Evolutionary conservation across 2,113 vertebrate species (phyloP).

Genomic region (Carassius gibelio): DNA sequence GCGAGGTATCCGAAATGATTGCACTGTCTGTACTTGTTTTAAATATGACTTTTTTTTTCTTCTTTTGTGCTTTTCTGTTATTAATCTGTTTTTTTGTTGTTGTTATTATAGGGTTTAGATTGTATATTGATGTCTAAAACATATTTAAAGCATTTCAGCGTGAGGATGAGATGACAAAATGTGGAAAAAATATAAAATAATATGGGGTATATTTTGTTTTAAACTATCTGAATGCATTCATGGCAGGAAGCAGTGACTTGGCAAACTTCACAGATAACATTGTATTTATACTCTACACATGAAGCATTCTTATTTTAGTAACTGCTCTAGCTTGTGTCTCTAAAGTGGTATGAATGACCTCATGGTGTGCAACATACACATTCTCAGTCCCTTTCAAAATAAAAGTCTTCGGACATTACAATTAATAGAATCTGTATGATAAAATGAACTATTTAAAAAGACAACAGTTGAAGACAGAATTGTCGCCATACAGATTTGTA

Average conservation of each 20-base stretch:
- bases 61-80: too few relatives aligned
- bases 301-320: neutral
- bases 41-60: too few relatives aligned
- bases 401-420: neutral
- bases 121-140: neutral
- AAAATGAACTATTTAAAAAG: neutral
- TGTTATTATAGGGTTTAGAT: neutral
- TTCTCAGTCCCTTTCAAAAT: neutral
- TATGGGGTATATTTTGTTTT: neutral
- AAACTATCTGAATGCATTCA: neutral
- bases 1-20: too few relatives aligned
- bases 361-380: neutral
- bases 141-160: neutral
- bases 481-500: neutral
- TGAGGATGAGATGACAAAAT: neutral
- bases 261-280: neutral
- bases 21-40: too few relatives aligned
- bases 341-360: neutral
- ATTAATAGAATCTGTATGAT: neutral
- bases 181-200: neutral
- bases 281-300: neutral
- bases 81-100: too few relatives aligned
- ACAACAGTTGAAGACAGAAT: neutral
- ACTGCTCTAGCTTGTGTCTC: neutral
- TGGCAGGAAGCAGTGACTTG: neutral